A percentile compares a stretch with the other conserved stretches of the same genome.
These are phyloP conservation scores for Mesopsocus fuscifrons DNA, from an alignment of 2,888 invertebrate genomes.

Conservation along the genomic window DNA sequence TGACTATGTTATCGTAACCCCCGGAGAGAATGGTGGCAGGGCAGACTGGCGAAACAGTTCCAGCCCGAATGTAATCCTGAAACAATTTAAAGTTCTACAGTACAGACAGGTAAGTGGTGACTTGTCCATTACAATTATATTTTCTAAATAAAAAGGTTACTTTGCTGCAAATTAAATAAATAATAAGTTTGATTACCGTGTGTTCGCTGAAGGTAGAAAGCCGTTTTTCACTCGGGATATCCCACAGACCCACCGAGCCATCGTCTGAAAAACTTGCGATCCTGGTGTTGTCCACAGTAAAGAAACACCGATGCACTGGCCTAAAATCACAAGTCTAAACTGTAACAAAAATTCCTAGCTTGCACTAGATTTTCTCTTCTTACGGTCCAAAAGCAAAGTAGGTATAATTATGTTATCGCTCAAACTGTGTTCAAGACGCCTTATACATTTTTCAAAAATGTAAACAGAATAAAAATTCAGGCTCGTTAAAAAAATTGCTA, in stretches of 20 bases:
- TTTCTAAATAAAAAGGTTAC: conserved; percentile 1
- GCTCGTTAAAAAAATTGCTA: too few species aligned
- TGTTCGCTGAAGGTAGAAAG: conserved; percentile 46
- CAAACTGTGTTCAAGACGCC: too few species aligned
- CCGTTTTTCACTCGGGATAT: conserved; percentile 65
- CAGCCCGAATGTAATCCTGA: conserved; percentile 67
- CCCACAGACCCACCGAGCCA: conserved; percentile 74
- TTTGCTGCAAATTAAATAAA: not conserved
- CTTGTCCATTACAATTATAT: conserved; percentile 1
- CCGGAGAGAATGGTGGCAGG: conserved; percentile 63
- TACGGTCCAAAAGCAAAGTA: too few species aligned
- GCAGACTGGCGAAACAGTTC: conserved; percentile 56
- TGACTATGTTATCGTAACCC: conserved; percentile 74
- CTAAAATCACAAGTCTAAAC: conserved; percentile 24
- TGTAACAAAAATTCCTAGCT: too few species aligned
- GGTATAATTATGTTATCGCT: too few species aligned
- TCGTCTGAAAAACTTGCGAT: conserved; percentile 84
- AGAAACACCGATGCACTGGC: conserved; percentile 61
- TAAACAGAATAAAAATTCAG: not conserved
- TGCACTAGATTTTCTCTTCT: too few species aligned
- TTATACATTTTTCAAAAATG: conserved; percentile 11
- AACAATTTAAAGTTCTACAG: conserved; percentile 15
- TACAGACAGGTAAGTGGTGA: conserved; percentile 9
- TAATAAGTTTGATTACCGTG: conserved; percentile 19
- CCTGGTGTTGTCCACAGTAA: conserved; percentile 56